These are phyloP conservation scores for Calonectris borealis DNA, from an alignment of 2,113 vertebrate species.

Conservation along the genomic window DNA sequence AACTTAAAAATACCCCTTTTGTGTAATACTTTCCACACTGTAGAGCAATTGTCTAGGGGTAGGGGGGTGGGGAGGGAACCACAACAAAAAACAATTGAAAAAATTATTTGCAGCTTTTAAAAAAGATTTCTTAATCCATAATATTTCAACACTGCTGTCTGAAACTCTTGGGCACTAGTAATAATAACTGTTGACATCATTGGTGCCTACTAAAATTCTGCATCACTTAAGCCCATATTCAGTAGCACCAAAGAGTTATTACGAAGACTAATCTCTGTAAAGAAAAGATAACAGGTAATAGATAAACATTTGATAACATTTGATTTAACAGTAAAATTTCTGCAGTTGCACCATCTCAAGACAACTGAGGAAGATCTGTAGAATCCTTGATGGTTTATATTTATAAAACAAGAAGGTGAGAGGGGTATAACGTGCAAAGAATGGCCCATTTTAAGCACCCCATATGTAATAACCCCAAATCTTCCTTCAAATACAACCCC, in stretches of 20 bases:
- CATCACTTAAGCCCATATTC: background rate
- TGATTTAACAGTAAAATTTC: background rate
- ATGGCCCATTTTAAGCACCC: background rate
- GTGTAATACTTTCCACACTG: constrained; percentile 31
- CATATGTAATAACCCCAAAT: background rate
- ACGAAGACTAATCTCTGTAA: background rate
- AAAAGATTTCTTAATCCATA: constrained; percentile 15
- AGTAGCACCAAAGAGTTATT: constrained; percentile 35
- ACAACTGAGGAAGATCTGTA: background rate
- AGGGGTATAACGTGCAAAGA: background rate
- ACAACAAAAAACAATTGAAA: background rate
- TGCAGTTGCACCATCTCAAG: background rate
- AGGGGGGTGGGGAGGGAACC: background rate
- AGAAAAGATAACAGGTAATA: constrained; percentile 1
- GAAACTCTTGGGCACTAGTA: constrained; percentile 51
- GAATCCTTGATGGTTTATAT: background rate
- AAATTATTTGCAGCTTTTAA: background rate
- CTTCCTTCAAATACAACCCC: constrained; percentile 5
- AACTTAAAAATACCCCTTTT: constrained; percentile 26
- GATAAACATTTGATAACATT: background rate
- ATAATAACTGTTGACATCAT: constrained; percentile 6
- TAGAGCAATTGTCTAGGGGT: background rate
- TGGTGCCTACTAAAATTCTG: constrained; percentile 9
- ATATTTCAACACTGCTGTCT: constrained; percentile 30
- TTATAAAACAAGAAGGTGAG: background rate